A percentile compares a stretch with the other conserved stretches of the same genome.
Evolutionary conservation across 1,140 invertebrate species (phyloP).

Genomic region (Drosophila arizonae): DNA sequence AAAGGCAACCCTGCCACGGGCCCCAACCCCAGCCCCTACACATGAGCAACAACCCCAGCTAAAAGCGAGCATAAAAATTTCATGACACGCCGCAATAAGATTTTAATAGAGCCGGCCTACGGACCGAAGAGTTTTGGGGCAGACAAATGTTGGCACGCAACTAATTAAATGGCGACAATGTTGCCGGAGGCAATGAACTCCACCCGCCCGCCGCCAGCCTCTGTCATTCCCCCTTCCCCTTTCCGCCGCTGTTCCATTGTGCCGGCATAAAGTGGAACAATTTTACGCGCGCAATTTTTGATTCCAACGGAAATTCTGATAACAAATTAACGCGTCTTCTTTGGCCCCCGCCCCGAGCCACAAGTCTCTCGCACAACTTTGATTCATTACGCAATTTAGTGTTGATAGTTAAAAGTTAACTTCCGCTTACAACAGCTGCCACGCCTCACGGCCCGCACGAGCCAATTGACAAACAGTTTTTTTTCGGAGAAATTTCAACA

Average conservation of each 20-base stretch:
- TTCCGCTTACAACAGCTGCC: not conserved
- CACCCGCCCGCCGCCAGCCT: not conserved
- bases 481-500: not conserved
- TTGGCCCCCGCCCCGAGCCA: not conserved
- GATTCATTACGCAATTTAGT: conserved; percentile 41
- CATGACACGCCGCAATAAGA: conserved; percentile 36
- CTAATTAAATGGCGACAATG: conserved; percentile 43
- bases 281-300: conserved; percentile 8
- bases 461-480: conserved; percentile 8
- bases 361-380: not conserved
- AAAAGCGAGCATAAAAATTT: conserved; percentile 38
- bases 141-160: conserved; percentile 33
- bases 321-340: conserved; percentile 13
- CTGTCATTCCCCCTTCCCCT: no score
- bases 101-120: not conserved
- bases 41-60: not conserved
- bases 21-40: not conserved
- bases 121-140: not conserved
- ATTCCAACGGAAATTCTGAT: conserved; percentile 33
- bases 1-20: conserved; percentile 1
- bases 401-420: conserved; percentile 20
- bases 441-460: not conserved
- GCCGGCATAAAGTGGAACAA: conserved; percentile 2
- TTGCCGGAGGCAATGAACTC: conserved; percentile 5
- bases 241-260: not conserved